phyloP scores from a whole-genome alignment of 2,113 vertebrate species.

The Pavo muticus region DNA sequence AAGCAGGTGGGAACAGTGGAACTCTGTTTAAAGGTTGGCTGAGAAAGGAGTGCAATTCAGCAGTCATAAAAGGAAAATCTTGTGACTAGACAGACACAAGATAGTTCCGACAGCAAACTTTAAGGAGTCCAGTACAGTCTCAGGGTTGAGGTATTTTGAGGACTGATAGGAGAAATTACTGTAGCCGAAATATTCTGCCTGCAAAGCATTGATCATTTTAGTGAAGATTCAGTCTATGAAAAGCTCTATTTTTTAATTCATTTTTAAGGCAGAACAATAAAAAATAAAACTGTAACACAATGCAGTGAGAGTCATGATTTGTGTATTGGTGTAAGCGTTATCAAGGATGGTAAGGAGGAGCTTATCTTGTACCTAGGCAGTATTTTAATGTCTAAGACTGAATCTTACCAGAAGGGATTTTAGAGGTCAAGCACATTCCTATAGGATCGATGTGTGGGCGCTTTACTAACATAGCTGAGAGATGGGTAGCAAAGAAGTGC shows the following conservation, averaged over 20 bases:
- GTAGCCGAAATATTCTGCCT: not conserved
- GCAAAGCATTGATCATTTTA: not conserved
- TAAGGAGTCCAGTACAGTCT: not conserved
- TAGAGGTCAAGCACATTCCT: not conserved
- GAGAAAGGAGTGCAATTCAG: not conserved
- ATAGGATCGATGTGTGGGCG: not conserved
- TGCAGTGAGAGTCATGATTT: not conserved
- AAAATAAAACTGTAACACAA: not conserved
- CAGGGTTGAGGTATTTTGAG: not conserved
- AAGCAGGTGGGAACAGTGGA: not conserved
- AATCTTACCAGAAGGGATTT: not conserved
- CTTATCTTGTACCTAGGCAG: not conserved
- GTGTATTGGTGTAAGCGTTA: not conserved
- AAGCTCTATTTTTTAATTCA: accelerated
- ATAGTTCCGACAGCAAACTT: not conserved
- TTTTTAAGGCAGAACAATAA: not conserved
- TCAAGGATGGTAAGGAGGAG: not conserved
- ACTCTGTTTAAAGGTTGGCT: not conserved
- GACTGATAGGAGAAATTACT: not conserved
- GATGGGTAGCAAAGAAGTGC: not conserved
- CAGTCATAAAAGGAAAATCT: not conserved
- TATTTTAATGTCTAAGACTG: not conserved
- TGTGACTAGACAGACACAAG: not conserved
- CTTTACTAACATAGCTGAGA: not conserved
- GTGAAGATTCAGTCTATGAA: not conserved